These are phyloP conservation scores for Sebastes baramenuke DNA, from an alignment of 2,797 vertebrate species.

Conservation along the genomic window DNA sequence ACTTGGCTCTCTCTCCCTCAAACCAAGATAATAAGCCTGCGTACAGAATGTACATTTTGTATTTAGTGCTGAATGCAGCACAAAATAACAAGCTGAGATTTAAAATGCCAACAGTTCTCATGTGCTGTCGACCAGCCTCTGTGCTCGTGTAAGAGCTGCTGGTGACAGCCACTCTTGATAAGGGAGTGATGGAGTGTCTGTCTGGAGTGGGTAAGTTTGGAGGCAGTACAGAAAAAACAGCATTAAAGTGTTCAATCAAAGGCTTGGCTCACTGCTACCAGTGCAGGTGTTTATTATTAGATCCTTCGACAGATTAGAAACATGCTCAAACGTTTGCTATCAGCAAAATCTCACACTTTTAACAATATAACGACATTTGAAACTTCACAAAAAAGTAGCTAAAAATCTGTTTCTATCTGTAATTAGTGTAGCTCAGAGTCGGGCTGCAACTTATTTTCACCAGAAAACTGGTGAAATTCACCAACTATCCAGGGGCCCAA, in stretches of 20 bases:
- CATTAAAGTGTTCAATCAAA: conserved; percentile 54
- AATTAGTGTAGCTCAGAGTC: not conserved
- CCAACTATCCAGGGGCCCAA: not conserved
- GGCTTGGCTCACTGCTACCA: conserved; percentile 13
- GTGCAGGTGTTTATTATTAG: conserved; percentile 27
- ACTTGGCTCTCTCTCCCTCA: conserved; percentile 43
- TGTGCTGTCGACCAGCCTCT: conserved; percentile 15
- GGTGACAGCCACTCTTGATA: conserved; percentile 41
- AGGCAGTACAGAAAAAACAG: conserved; percentile 43
- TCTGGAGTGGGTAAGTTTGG: conserved; percentile 51
- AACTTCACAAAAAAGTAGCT: not conserved
- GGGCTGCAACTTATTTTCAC: not conserved
- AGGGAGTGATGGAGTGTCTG: conserved; percentile 52
- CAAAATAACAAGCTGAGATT: conserved; percentile 21
- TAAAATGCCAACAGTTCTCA: conserved; percentile 11
- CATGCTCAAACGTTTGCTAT: not conserved
- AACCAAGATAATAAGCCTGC: conserved; percentile 34
- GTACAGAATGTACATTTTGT: conserved; percentile 29
- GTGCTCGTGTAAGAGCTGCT: not conserved
- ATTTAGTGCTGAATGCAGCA: conserved; percentile 44
- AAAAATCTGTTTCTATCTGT: not conserved
- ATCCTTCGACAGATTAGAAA: not conserved
- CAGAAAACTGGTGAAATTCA: not conserved
- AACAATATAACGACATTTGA: not conserved
- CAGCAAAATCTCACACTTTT: not conserved